These are phyloP conservation scores for Psittacus erithacus DNA, from an alignment of 2,113 vertebrate genomes.

Conservation along the genomic window DNA sequence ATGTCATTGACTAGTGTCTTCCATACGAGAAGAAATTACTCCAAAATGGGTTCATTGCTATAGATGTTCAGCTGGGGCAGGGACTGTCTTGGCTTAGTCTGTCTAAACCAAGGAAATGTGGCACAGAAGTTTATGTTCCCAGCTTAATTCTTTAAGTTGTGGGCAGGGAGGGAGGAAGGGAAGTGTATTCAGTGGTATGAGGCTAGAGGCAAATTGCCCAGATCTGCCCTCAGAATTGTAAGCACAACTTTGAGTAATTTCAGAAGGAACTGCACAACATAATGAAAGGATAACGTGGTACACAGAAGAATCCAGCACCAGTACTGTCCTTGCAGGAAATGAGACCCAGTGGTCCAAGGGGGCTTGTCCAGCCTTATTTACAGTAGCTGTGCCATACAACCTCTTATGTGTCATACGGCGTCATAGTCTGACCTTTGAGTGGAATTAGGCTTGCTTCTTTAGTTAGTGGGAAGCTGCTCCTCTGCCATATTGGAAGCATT, in stretches of 20 bases:
- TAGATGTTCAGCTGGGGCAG: background rate
- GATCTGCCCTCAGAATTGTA: constrained; percentile 28
- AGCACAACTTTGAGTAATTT: background rate
- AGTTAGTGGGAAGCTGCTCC: background rate
- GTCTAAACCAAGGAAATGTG: background rate
- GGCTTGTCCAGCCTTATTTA: background rate
- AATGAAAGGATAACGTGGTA: background rate
- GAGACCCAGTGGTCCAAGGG: background rate
- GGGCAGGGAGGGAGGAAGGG: background rate
- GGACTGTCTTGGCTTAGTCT: background rate
- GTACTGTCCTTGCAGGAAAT: background rate
- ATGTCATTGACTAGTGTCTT: background rate
- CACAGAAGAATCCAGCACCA: background rate
- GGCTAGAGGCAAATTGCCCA: constrained; percentile 47
- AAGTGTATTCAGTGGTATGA: constrained; percentile 19
- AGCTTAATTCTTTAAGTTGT: constrained; percentile 11
- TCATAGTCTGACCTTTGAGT: background rate
- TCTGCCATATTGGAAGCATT: background rate
- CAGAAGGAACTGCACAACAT: fast-evolving
- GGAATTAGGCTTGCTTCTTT: background rate
- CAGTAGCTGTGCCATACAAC: background rate
- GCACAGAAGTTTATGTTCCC: background rate
- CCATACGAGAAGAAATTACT: background rate
- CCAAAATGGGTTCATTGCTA: background rate
- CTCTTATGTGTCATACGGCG: background rate